phyloP scores from a whole-genome alignment of 2,888 invertebrate species.

The Amiota minor region DNA sequence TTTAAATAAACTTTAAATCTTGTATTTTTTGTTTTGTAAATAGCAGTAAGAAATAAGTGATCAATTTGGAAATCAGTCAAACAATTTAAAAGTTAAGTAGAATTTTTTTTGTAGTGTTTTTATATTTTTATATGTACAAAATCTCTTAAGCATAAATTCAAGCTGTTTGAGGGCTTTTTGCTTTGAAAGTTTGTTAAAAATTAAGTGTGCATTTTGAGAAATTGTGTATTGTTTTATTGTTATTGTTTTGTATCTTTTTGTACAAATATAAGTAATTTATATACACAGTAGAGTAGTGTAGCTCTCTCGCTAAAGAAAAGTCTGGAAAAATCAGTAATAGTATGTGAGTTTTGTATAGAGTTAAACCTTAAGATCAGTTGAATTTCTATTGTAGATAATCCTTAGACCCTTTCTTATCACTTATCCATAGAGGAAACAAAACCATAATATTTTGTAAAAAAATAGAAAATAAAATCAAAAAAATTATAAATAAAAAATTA shows the following conservation, averaged over 20 bases:
- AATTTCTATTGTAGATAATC: too few relatives aligned
- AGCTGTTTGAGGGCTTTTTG: background rate
- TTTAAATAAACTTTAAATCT: too few relatives aligned
- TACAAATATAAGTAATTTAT: background rate
- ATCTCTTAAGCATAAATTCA: background rate
- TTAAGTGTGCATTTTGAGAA: slow-evolving; percentile 1
- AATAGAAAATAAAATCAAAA: background rate
- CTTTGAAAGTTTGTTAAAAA: background rate
- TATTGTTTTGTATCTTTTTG: background rate
- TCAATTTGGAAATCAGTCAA: background rate
- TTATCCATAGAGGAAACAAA: too few relatives aligned
- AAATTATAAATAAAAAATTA: background rate
- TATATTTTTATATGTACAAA: background rate
- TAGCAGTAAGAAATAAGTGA: background rate
- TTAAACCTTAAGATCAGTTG: too few relatives aligned
- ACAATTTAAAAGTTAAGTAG: background rate
- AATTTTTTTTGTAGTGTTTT: background rate
- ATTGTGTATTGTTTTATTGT: background rate
- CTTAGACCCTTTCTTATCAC: too few relatives aligned
- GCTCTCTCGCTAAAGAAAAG: too few relatives aligned
- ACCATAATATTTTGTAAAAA: background rate
- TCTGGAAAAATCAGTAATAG: too few relatives aligned
- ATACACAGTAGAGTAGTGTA: too few relatives aligned
- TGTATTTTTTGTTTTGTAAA: too few relatives aligned
- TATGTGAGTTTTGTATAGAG: too few relatives aligned